Conservation (phyloP, 2,113 vertebrate genomes). For the Chloropsis hardwickii region DNA sequence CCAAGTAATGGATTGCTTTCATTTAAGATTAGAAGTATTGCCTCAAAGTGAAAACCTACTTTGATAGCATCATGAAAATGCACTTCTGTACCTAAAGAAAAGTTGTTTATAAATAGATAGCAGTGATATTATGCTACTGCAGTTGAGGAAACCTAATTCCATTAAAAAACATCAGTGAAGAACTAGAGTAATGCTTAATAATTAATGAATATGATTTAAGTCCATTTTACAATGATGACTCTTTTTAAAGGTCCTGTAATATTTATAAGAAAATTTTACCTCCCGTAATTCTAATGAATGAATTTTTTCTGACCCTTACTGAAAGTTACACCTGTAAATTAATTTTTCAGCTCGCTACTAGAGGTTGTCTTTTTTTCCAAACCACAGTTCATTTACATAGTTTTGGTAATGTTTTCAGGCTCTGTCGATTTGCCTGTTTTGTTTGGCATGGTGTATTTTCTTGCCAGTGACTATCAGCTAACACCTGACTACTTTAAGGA, state of each 20-base stretch:
- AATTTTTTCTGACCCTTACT: conserved; percentile 72
- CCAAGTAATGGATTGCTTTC: conserved; percentile 50
- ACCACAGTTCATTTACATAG: conserved; percentile 15
- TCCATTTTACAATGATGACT: conserved; percentile 71
- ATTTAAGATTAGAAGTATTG: conserved; percentile 54
- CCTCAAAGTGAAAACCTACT: conserved; percentile 68
- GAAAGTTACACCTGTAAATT: conserved; percentile 70
- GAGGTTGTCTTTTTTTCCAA: background rate
- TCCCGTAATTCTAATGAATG: conserved; percentile 78
- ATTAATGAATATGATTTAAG: conserved; percentile 79
- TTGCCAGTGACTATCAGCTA: background rate
- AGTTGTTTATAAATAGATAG: conserved; percentile 86
- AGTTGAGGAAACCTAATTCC: conserved; percentile 80
- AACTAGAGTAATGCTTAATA: conserved; percentile 79
- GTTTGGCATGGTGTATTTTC: background rate
- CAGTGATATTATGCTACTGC: conserved; percentile 85
- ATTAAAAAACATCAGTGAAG: conserved; percentile 79
- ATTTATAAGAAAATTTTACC: conserved; percentile 76
- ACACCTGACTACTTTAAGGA: background rate
- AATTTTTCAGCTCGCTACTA: conserved; percentile 49
- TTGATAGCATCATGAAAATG: conserved; percentile 84
- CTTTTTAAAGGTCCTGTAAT: conserved; percentile 72
- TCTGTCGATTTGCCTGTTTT: background rate
- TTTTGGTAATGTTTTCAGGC: conserved; percentile 27
- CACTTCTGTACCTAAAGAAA: conserved; percentile 81